These are phyloP conservation scores for Danionella dracula DNA, from an alignment of 2,797 vertebrate species.

Conservation along the genomic window DNA sequence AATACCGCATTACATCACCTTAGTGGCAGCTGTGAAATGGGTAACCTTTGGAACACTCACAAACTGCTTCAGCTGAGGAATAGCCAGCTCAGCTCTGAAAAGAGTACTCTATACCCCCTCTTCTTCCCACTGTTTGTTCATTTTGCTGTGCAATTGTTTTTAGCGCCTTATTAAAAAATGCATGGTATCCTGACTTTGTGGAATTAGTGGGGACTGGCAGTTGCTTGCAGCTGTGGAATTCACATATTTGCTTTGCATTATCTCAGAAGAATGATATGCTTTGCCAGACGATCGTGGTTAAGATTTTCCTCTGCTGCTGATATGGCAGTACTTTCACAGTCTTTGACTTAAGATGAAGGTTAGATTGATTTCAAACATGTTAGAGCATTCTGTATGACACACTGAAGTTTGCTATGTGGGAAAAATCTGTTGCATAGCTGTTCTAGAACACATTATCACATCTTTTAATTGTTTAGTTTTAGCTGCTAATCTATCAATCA, in stretches of 20 bases:
- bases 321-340: background rate
- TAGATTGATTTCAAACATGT: too few species aligned
- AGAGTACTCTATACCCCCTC: background rate
- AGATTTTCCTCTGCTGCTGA: background rate
- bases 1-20: conserved; percentile 14
- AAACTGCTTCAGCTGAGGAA: conserved; percentile 4
- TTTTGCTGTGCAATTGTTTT: conserved; percentile 3
- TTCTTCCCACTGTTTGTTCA: background rate
- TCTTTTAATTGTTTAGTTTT: background rate
- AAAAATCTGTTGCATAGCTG: background rate
- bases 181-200: background rate
- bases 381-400: background rate
- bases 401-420: background rate
- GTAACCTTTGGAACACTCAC: conserved; percentile 1
- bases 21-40: conserved; percentile 6
- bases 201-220: conserved; percentile 19
- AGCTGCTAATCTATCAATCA: too few species aligned
- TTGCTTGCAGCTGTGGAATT: conserved; percentile 16
- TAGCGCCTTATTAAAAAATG: background rate
- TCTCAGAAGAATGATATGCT: background rate
- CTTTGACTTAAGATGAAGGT: background rate
- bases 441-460: background rate
- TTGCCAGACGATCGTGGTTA: background rate
- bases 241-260: background rate
- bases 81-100: background rate